Base-by-base conservation (phyloP, 2,113 vertebrate species). In the Saguinus imperator region DNA sequence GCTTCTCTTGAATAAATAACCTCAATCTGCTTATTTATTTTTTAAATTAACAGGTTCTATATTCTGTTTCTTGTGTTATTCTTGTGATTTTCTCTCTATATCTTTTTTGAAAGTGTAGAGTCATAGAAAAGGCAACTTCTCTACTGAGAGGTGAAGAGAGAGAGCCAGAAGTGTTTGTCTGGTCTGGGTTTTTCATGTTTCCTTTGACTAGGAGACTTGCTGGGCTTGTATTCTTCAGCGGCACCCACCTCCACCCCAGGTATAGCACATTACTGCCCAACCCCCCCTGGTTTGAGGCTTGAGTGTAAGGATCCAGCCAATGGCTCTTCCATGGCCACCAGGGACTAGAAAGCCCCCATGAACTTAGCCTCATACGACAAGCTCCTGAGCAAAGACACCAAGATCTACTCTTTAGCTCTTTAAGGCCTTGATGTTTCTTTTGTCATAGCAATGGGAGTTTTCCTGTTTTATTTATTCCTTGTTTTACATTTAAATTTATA, bases 11-110 rank as follows among this genome's bases (percentile, higher is more conserved):
- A 89, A 57, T 92, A 93, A 21, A 32, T 57, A 94, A 95, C 6
- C 23, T n/a, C 29, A 95, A 66, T 40, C 43, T 40, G 37, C 68
- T 73, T 68, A 96, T 43, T 48, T 94, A 52, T 88, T 95, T 23
- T 84, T 75, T 17, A 14, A 96, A 91, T 87, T 94, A 93, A 72
- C 73, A 84, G 37, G 43, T 83, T 96, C 89, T 96, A 88, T 89
- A 94, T 95, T 93, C 72, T 77, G 45, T 52, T 83, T 83, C 72
- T 61, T 91, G 20, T 68, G 85, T 95, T 40, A 73, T 89, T 88
- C 21, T 80, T 82, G 21, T 83, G 88, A 75, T 6, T 91, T 70
- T 57, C 37, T 55, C 43, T 3, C 23, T 23, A 11, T 9, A 57
- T 75, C 61, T 72, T 81, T 70, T 87, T 76, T 40, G 12, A 90